These are phyloP conservation scores for Maylandia zebra DNA, from an alignment of 2,113 vertebrate genomes.

Conservation along the genomic window DNA sequence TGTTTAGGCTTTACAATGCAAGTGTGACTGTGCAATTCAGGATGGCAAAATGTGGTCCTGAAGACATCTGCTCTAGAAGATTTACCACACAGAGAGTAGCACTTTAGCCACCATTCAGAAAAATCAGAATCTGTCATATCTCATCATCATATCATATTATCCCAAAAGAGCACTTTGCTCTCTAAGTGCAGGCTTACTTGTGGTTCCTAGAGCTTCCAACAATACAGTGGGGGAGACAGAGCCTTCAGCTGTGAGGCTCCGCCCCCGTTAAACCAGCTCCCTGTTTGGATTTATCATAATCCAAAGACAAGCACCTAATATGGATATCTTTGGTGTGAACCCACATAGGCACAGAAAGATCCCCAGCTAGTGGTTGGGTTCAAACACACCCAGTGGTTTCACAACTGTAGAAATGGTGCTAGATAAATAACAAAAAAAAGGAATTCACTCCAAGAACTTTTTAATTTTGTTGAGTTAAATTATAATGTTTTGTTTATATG, in stretches of 20 bases:
- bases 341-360: not conserved
- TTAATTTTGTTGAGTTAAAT: not conserved
- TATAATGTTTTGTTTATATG: not conserved
- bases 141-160: not conserved
- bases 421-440: not conserved
- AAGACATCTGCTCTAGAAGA: not conserved
- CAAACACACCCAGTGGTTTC: not conserved
- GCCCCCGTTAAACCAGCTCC: not conserved
- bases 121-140: not conserved
- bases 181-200: not conserved
- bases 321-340: not conserved
- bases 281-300: not conserved
- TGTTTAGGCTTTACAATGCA: not conserved
- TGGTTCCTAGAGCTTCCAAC: not conserved
- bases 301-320: not conserved
- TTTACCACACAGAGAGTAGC: not conserved
- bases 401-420: not conserved
- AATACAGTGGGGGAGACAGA: not conserved
- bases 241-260: not conserved
- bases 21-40: not conserved
- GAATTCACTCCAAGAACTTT: not conserved
- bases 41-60: not conserved
- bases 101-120: not conserved
- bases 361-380: not conserved
- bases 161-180: not conserved